Conservation (phyloP, 2,888 invertebrate species). For the Platypus cylindrus region DNA sequence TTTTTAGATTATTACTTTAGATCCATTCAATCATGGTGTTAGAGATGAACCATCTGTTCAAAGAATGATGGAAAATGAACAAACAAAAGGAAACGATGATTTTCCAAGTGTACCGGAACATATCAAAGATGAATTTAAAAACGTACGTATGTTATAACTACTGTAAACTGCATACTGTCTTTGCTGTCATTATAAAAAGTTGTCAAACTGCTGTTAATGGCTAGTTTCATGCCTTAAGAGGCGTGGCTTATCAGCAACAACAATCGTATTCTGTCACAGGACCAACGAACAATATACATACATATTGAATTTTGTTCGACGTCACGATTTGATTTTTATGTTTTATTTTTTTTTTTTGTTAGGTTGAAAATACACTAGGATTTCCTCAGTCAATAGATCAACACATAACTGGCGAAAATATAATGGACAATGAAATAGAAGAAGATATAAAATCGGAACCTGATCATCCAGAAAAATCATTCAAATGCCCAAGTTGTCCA, state of each 20-base stretch:
- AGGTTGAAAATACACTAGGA: conserved; percentile 6
- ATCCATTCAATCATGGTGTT: conserved; percentile 42
- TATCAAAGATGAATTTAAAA: conserved; percentile 16
- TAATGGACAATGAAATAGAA: conserved; percentile 11
- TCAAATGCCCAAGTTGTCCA: conserved; percentile 19
- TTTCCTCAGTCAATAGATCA: conserved; percentile 4
- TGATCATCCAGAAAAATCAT: conserved; percentile 9
- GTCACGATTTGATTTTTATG: not conserved
- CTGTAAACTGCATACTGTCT: too few species aligned
- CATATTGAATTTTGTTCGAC: not conserved
- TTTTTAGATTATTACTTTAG: conserved; percentile 42
- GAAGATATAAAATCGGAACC: conserved; percentile 11
- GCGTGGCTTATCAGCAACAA: too few species aligned
- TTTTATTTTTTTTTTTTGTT: conserved; percentile 2
- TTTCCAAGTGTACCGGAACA: conserved; percentile 26
- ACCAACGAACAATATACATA: too few species aligned
- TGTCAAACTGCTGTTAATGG: too few species aligned
- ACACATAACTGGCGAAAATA: conserved; percentile 24
- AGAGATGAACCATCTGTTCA: conserved; percentile 20
- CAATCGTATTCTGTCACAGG: too few species aligned
- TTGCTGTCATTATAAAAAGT: too few species aligned
- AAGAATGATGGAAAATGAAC: conserved; percentile 18
- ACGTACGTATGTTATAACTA: conserved; percentile 1
- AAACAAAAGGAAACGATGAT: conserved; percentile 18
- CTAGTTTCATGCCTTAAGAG: too few species aligned